These are phyloP conservation scores for Lophura swinhoii DNA, from an alignment of 2,797 vertebrate genomes.

Conservation along the genomic window DNA sequence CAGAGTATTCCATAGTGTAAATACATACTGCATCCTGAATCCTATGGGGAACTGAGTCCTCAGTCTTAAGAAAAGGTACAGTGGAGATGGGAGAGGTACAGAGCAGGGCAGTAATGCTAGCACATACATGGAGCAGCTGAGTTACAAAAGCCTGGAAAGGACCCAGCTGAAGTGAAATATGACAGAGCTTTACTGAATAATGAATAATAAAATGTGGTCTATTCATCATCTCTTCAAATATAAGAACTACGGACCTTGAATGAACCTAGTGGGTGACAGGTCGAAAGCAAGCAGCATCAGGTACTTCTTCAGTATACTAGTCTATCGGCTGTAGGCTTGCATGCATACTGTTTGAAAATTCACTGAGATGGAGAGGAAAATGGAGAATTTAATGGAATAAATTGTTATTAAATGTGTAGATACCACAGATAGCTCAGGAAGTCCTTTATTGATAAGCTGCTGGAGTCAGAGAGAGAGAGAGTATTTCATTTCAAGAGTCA, in stretches of 20 bases:
- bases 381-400: background rate
- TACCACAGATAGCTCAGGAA: background rate
- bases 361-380: background rate
- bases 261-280: background rate
- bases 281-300: background rate
- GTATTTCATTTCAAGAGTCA: background rate
- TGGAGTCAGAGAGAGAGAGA: background rate
- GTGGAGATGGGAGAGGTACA: fast-evolving
- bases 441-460: background rate
- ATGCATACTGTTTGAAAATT: background rate
- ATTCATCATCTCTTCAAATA: background rate
- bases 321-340: background rate
- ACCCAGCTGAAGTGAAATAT: background rate
- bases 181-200: background rate
- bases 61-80: background rate
- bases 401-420: background rate
- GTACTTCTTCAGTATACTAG: fast-evolving
- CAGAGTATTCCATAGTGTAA: background rate
- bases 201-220: background rate
- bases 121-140: fast-evolving
- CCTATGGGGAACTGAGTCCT: background rate
- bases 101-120: fast-evolving
- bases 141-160: background rate
- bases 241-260: background rate
- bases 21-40: background rate